These are phyloP conservation scores for Cecidostiba fungosa DNA, from an alignment of 2,888 invertebrate genomes.

Conservation along the genomic window DNA sequence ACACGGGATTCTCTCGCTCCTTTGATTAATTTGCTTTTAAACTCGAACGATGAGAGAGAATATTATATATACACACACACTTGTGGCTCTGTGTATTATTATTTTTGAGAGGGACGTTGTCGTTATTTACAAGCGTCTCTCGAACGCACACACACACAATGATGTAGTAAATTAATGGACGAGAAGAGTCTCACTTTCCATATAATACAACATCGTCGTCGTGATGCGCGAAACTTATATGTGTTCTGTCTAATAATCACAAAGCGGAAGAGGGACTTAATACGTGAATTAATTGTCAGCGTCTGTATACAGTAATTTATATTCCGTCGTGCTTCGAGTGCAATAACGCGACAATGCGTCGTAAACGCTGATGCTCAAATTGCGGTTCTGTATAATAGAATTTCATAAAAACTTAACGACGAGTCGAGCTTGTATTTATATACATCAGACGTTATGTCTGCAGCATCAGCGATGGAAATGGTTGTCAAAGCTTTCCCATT, in stretches of 20 bases:
- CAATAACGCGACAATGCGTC: conserved; percentile 52
- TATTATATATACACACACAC: neutral
- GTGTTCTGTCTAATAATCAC: conserved; percentile 14
- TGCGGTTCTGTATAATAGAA: conserved; percentile 45
- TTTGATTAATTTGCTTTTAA: conserved; percentile 12
- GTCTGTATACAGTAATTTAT: conserved; percentile 33
- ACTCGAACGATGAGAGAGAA: neutral
- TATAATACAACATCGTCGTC: conserved; percentile 16
- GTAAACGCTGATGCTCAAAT: conserved; percentile 54
- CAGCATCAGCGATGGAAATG: neutral
- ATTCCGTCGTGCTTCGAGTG: conserved; percentile 25
- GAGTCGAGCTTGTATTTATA: neutral
- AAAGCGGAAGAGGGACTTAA: conserved; percentile 34
- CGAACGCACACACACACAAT: neutral
- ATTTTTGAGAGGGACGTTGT: neutral
- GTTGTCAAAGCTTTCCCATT: neutral
- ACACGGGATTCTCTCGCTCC: neutral
- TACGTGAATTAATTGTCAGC: conserved; percentile 48
- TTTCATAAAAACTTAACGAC: conserved; percentile 44
- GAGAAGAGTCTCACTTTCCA: conserved; percentile 22
- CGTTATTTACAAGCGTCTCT: neutral
- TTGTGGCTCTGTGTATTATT: neutral
- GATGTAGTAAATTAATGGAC: neutral
- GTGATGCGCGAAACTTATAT: neutral
- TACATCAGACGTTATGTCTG: neutral